phyloP scores from a whole-genome alignment of 2,113 vertebrate genomes.

The Erythrolamprus reginae region DNA sequence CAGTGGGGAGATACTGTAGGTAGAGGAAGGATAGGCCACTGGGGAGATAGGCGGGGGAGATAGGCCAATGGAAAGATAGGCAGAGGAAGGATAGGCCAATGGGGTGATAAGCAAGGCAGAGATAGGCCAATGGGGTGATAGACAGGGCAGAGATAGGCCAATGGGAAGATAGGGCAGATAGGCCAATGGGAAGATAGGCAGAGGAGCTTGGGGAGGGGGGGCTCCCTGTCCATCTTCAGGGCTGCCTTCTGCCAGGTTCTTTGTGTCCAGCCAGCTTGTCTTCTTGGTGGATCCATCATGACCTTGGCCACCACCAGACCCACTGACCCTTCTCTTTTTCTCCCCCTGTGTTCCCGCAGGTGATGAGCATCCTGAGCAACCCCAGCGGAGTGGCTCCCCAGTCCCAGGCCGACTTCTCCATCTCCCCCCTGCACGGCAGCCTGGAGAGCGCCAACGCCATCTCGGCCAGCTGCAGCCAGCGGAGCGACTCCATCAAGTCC shows the following conservation, averaged over 20 bases:
- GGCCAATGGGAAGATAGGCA: too few relatives aligned
- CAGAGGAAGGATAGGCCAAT: too few relatives aligned
- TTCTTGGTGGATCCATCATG: neutral
- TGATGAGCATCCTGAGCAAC: conserved; percentile 98
- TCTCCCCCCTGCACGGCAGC: conserved; percentile 92
- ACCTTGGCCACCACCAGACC: rapidly evolving
- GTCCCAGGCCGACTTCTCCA: conserved; percentile 95
- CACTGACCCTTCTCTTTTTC: neutral
- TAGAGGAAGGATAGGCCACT: too few relatives aligned
- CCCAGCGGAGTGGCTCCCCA: conserved; percentile 87
- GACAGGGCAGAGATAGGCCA: too few relatives aligned
- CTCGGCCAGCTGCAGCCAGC: conserved; percentile 97
- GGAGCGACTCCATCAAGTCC: conserved; percentile 93
- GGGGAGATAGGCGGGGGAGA: too few relatives aligned
- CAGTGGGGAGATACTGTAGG: too few relatives aligned
- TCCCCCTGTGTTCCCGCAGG: conserved; percentile 69
- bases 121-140: too few relatives aligned
- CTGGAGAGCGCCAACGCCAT: conserved; percentile 91
- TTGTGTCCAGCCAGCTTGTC: neutral
- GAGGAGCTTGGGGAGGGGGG: too few relatives aligned
- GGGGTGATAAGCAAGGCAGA: too few relatives aligned
- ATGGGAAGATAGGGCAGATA: too few relatives aligned
- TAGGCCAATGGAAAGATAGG: too few relatives aligned
- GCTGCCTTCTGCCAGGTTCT: neutral
- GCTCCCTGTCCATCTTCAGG: neutral